Evolutionary conservation across 2,888 invertebrate genomes (phyloP), one percentile per base, ranked within the genome.

Genomic region (Nymphalis polychloros): DNA sequence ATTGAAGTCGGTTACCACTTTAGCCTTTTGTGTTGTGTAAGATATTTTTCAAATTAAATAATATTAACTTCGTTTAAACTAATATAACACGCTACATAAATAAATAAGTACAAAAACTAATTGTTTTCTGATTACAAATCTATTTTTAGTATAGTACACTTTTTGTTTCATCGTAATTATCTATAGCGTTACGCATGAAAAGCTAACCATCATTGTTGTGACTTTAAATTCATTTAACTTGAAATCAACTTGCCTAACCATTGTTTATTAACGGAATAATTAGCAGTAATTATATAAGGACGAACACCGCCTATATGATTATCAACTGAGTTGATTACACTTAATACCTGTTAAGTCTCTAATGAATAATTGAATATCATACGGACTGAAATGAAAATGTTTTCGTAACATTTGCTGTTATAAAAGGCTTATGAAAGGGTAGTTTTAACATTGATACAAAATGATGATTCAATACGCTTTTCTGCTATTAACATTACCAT

Each of bases 271-370:
- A n/a, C 27, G 20, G 23, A 49, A 59, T 48, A 19, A 53, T 70
- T 59, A 68, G 31, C 64, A 62, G 59, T 64, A 66, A 66, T 66
- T 66, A 66, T 27, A 59, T 68, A 57, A 47, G 68, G 20, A 49
- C 63, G 63, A 57, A n/a, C 23, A 53, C 63, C 64, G 59, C 72
- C 73, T 68, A 59, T 72, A 46, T 68, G 47, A 69, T 73, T 72
- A 73, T 50, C 35, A 59, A 59, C 57, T 31, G 53, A 27, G 41
- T 64, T 46, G 41, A 48, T 68, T 50, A 46, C 16, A 63, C 62
- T 46, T 49, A 65, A 57, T 62, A 64, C 53, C 64, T 70, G 16
- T 41, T 47, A 61, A 50, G 61, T 41, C 47, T 46, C 23, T 47
- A 65, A 68, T 71, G 57, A 53, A 71, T 63, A 60, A 63, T 57